Conservation (phyloP, 2,797 vertebrate genomes). For the Phalanger gymnotis region DNA sequence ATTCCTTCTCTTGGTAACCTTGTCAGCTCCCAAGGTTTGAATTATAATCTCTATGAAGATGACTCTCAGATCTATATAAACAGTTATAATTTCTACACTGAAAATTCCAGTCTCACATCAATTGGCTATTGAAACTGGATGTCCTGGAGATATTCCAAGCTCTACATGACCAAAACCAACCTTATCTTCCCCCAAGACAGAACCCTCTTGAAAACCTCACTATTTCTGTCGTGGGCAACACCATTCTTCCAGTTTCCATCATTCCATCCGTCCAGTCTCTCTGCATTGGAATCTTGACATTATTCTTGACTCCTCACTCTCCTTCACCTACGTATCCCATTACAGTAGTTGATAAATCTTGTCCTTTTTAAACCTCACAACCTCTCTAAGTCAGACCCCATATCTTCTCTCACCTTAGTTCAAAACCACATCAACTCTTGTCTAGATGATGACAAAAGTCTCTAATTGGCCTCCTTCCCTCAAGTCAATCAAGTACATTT, state of each 20-base stretch:
- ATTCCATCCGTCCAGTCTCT: not conserved
- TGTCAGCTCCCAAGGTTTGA: not conserved
- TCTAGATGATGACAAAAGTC: not conserved
- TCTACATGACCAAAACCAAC: not conserved
- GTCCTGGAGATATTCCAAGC: not conserved
- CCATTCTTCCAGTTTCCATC: not conserved
- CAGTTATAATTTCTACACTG: not conserved
- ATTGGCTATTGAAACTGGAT: not conserved
- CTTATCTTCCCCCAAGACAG: not conserved
- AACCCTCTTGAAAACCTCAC: not conserved
- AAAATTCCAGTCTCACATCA: not conserved
- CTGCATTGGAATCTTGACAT: no score
- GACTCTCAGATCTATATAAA: not conserved
- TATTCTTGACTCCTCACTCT: not conserved
- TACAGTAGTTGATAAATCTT: not conserved
- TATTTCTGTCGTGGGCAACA: not conserved
- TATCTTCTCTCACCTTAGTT: not conserved
- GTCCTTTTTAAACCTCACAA: not conserved
- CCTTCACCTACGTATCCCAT: not conserved
- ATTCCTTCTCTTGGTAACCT: not conserved
- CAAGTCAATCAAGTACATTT: not conserved
- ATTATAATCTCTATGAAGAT: not conserved
- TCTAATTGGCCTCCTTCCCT: not conserved
- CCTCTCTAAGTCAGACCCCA: not conserved
- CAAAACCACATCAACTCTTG: not conserved